phyloP scores from a whole-genome alignment of 1,140 invertebrate species.

The Portunus trituberculatus region DNA sequence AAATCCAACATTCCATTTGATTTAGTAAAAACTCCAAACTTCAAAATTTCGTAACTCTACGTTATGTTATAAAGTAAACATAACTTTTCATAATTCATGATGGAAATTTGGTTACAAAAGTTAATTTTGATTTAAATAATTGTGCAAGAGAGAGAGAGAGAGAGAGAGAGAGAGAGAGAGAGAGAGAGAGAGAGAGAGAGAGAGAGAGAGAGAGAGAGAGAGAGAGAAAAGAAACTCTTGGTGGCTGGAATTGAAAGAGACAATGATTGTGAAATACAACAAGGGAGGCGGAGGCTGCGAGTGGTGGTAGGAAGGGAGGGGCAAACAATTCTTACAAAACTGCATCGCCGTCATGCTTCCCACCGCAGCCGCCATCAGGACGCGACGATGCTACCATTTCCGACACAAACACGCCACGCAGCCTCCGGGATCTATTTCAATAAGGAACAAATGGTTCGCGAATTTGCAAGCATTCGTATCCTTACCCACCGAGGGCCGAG shows the following conservation, averaged over 20 bases:
- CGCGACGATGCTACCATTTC: neutral
- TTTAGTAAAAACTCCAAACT: no score
- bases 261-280: conserved; percentile 2
- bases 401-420: neutral
- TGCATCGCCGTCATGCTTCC: neutral
- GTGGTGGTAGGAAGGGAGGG: neutral
- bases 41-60: no score
- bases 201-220: conserved; percentile 6
- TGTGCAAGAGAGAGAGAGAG: neutral
- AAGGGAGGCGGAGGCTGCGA: neutral
- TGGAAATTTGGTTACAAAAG: no score
- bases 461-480: neutral
- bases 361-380: no score
- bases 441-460: neutral
- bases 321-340: neutral
- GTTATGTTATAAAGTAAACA: no score
- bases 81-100: no score
- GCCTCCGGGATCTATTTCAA: neutral
- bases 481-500: neutral
- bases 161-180: neutral
- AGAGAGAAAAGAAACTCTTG: neutral
- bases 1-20: no score
- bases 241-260: neutral
- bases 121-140: no score
- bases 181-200: neutral